Evolutionary conservation across 2,888 invertebrate genomes (phyloP).

Genomic region (Rugalucina vietnamica): DNA sequence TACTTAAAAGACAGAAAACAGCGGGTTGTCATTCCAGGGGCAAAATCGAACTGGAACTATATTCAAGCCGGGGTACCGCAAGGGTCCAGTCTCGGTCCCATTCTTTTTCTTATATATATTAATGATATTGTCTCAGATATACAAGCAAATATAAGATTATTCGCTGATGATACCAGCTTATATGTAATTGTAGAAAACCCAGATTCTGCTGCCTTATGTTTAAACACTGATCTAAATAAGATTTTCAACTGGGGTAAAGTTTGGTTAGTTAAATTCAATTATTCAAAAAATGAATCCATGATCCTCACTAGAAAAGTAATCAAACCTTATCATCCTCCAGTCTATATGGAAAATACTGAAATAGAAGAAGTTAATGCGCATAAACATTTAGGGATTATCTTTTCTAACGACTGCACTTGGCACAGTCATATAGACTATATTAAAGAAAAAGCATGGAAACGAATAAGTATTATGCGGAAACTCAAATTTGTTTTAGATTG

Average conservation of each 20-base stretch:
- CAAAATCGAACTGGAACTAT: not conserved
- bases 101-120: conserved; percentile 3
- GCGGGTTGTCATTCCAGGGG: conserved; percentile 5
- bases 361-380: conserved; percentile 3
- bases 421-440: conserved; percentile 14
- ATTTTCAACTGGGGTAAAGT: conserved; percentile 11
- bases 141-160: conserved; percentile 1
- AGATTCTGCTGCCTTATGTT: not conserved
- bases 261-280: conserved; percentile 38
- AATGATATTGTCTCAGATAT: conserved; percentile 27
- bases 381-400: conserved; percentile 24
- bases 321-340: not conserved
- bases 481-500: not conserved
- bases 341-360: not conserved
- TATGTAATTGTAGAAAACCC: conserved; percentile 7
- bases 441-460: conserved; percentile 9
- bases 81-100: not conserved
- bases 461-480: not conserved
- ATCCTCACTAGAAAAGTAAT: not conserved
- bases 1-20: not conserved
- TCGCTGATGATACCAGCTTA: conserved; percentile 31
- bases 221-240: conserved; percentile 2
- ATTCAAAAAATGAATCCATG: conserved; percentile 19
- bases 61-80: conserved; percentile 10
- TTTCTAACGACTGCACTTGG: conserved; percentile 19